Percentiles rank a stretch among this genome's conserved stretches.
Evolutionary conservation across 1,140 invertebrate genomes (phyloP).

Genomic region (Diabrotica undecimpunctata): DNA sequence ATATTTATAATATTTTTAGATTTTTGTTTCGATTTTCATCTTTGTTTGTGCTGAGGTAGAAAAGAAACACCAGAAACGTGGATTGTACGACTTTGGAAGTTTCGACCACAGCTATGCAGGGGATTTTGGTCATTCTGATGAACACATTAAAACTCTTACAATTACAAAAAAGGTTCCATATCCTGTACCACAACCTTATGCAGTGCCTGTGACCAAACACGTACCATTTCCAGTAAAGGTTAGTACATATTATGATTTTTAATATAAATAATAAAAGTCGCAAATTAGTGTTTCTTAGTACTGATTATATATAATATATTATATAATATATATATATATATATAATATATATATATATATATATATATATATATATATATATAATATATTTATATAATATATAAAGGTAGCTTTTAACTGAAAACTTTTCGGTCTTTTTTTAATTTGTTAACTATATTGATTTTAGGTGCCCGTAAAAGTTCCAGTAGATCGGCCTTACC

Average conservation of each 20-base stretch:
- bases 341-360: no score
- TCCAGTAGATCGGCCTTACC: conserved; percentile 46
- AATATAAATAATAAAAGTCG: no score
- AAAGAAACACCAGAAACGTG: conserved; percentile 45
- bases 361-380: no score
- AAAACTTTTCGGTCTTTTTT: neutral
- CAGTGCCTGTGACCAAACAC: conserved; percentile 40
- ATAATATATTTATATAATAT: no score
- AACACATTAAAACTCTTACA: conserved; percentile 35
- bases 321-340: no score
- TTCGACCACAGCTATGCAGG: conserved; percentile 24
- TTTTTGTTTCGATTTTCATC: no score
- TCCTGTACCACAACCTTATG: conserved; percentile 39
- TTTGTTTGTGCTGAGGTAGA: neutral
- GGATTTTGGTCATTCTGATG: conserved; percentile 20
- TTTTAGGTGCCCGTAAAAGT: conserved; percentile 48
- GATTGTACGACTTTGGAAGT: conserved; percentile 40
- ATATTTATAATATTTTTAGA: no score
- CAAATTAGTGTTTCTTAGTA: no score
- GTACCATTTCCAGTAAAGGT: conserved; percentile 43
- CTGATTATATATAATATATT: no score
- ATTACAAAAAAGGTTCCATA: conserved; percentile 41
- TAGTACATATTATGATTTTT: neutral
- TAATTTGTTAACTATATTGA: neutral
- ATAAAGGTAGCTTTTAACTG: no score